Evolutionary conservation across 2,113 vertebrate species (phyloP), one percentile per base, ranked within the genome.

Genomic region (Formicarius rufipectus): DNA sequence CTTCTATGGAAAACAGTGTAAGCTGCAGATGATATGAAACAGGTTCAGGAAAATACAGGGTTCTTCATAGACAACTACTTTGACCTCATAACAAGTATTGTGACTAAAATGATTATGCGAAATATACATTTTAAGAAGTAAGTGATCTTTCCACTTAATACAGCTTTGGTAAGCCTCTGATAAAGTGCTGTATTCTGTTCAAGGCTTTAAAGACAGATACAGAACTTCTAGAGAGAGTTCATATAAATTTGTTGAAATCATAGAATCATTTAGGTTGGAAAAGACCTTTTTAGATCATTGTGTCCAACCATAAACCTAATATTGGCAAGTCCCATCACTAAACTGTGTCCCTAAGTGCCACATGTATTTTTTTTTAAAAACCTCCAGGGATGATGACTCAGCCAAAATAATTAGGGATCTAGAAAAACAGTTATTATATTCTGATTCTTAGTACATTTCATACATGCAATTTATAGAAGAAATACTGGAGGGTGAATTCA

Each of bases 341-440:
- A 76, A 45, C 0, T 12, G 0, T 53, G 47, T 53, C 18, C 25
- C 6, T 42, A 31, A 52, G 47, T 33, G 19, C 40, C 12, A 30
- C 19, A 45, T 60, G 40, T 79, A 1, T 12, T 13, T 21, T 47
- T 52, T 81, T 84, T 58, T 76, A 42, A 58, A 63, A 79, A 14
- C 45, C 42, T 75, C 7, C 24, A 50, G 60, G 25, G 28, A 33
- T 84, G 24, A 15, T 75, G 28, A 74, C 21, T 49, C 44, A 79
- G 31, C 11, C 28, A 47, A 91, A 88, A 60, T 60, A 53, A 80
- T 49, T n/a, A 58, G 18, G 14, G 5, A 2, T 80, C 42, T 47
- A 62, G 40, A 66, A 73, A 50, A 87, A 17, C 9, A n/a, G 22
- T 53, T 18, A 33, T 78, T 39, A 20, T 49, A 35, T 69, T 45